phyloP scores from a whole-genome alignment of 2,888 invertebrate genomes.

The Malachius bipustulatus region DNA sequence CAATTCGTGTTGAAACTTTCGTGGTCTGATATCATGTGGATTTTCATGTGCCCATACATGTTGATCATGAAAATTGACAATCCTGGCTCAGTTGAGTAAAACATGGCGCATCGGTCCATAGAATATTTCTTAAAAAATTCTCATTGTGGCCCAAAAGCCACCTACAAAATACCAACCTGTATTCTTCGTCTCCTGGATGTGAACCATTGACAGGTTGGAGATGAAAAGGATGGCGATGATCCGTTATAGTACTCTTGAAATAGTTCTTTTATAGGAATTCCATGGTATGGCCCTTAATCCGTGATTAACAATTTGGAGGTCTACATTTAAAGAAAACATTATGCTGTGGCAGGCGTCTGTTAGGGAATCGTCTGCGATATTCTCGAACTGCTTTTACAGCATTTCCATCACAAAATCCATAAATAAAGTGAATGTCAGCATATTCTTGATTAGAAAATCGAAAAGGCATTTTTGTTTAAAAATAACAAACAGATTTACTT shows the following conservation, averaged over 20 bases:
- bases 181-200: conserved; percentile 1
- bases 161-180: neutral
- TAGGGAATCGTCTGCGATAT: conserved; percentile 1
- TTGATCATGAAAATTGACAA: neutral
- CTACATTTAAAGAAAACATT: too few relatives aligned
- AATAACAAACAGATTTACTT: neutral
- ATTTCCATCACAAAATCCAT: conserved; percentile 3
- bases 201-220: neutral
- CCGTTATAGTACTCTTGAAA: neutral
- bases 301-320: too few relatives aligned
- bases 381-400: neutral
- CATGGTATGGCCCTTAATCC: too few relatives aligned
- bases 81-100: too few relatives aligned
- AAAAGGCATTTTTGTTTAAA: conserved; percentile 1
- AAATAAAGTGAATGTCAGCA: conserved; percentile 2
- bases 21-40: neutral
- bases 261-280: too few relatives aligned
- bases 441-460: neutral
- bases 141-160: neutral
- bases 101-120: neutral
- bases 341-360: neutral
- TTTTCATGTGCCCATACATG: conserved; percentile 2
- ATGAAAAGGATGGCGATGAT: neutral
- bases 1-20: neutral
- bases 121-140: neutral